phyloP scores from a whole-genome alignment of 2,888 invertebrate species.

The Drosophila hamatofila region DNA sequence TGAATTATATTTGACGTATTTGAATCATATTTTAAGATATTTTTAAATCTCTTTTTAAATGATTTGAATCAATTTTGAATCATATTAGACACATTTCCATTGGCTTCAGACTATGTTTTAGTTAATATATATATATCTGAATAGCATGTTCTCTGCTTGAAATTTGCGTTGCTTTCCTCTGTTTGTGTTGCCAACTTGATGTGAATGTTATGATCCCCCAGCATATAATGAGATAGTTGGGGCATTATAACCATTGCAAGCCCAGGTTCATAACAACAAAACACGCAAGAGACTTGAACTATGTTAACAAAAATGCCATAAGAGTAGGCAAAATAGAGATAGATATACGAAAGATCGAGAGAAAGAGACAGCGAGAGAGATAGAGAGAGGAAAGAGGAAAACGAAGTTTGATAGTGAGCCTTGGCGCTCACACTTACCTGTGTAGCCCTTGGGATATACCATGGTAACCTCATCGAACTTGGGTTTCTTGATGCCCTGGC shows the following conservation, averaged over 20 bases:
- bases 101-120: background rate
- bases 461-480: conserved; percentile 88
- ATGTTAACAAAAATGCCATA: conserved; percentile 6
- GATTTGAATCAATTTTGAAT: background rate
- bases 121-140: background rate
- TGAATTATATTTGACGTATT: background rate
- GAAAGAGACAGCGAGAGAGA: conserved; percentile 6
- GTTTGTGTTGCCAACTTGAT: conserved; percentile 59
- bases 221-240: conserved; percentile 1
- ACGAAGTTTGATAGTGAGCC: conserved; percentile 6
- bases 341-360: background rate
- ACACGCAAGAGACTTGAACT: conserved; percentile 53
- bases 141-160: background rate
- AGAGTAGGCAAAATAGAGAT: conserved; percentile 10
- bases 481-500: conserved; percentile 92
- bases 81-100: background rate
- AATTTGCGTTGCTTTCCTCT: conserved; percentile 33
- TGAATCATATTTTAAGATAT: background rate
- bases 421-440: conserved; percentile 86
- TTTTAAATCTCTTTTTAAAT: background rate
- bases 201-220: conserved; percentile 39
- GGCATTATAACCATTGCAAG: conserved; percentile 52
- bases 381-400: background rate
- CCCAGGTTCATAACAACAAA: conserved; percentile 81
- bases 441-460: conserved; percentile 92